Evolutionary conservation across 2,888 invertebrate genomes (phyloP), one percentile per base, ranked within the genome.

Genomic region (Metalampra italica): DNA sequence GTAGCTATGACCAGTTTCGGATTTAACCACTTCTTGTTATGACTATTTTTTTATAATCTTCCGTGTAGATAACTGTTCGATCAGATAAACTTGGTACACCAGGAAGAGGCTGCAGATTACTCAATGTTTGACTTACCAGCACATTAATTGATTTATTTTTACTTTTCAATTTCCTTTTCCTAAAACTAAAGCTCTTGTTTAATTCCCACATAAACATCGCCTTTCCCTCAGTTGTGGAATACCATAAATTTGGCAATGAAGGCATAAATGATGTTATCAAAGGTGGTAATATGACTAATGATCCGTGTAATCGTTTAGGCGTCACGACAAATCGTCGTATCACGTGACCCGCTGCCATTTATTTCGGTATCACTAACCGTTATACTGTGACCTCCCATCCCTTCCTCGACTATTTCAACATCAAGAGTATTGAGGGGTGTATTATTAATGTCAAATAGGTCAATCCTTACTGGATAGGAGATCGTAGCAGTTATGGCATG

Each of bases 251-350:
- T 66, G 56, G 68, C 64, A 75, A 75, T 71, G 64, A 71, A 72
- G 66, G 68, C 68, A 64, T 66, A 73, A 52, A 81, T 76, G 77
- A 84, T 81, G 78, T 75, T 83, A 86, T 84, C 84, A 75, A 66
- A 84, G 82, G 85, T 86, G 85, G 79, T 78, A 82, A 85, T 80
- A 85, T 86, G 82, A 87, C 78, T 82, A 85, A 86, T 83, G 86
- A 82, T 71, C 69, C 79, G 62, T 66, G 61, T 84, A 83, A 86
- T 86, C 81, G 82, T 70, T 78, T 74, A 74, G 71, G 71, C 78
- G 78, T 76, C 75, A 78, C 77, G 82, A 85, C 86, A 86, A 86
- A 86, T 86, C 73, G 79, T 72, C 73, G 59, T 62, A 82, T 86
- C 81, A 82, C 86, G 85, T 86, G 86, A 82, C 74, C 66, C 54